Evolutionary conservation across 1,140 invertebrate species (phyloP), one percentile per base, ranked within the genome.

Genomic region (Macrocentrus cingulum): DNA sequence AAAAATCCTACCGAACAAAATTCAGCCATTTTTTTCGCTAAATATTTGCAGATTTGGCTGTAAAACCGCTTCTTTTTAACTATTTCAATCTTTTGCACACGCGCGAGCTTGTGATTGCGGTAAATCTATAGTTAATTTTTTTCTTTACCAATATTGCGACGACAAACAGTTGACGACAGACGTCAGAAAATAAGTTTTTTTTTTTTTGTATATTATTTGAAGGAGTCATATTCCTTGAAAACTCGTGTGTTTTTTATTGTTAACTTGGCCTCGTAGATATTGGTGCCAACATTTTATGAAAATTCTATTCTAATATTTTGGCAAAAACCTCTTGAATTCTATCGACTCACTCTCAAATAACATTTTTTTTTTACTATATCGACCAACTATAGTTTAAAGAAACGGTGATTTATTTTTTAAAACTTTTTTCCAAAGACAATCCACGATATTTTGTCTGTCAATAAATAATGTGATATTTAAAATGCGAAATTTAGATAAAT

Each of bases 241-340:
- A n/a, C 7, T n/a, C 15, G 15, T 15, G 3, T 13, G 8, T 39
- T 15, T 13, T 39, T 15, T 15, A n/a, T n/a, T n/a, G n/a, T n/a
- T 39, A 4, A 39, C 7, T 39, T 15, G 36, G 36, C 36, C 36
- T 39, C 36, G 42, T 56, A 41, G 13, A 39, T 13, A 39, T 39
- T 39, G 13, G 36, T 15, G 36, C 36, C 36, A 39, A 39, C 15
- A 56, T 56, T 54, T 15, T 18, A 22, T 41, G 32, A 51, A 60
- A 60, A 51, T 60, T 55, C 58, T 60, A 60, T 49, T 34, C 58
- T 55, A 55, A 51, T 60, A 60, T 37, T 60, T 60, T 60, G 58
- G 58, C 52, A 50, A 42, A 54, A 48, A 41, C 23, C 37, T 52
- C 41, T 49, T 9, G 1, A 1, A 25, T 7, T 42, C 22, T 23